Conservation (phyloP, 1,140 invertebrate species). For the Calliopsis andreniformis region DNA sequence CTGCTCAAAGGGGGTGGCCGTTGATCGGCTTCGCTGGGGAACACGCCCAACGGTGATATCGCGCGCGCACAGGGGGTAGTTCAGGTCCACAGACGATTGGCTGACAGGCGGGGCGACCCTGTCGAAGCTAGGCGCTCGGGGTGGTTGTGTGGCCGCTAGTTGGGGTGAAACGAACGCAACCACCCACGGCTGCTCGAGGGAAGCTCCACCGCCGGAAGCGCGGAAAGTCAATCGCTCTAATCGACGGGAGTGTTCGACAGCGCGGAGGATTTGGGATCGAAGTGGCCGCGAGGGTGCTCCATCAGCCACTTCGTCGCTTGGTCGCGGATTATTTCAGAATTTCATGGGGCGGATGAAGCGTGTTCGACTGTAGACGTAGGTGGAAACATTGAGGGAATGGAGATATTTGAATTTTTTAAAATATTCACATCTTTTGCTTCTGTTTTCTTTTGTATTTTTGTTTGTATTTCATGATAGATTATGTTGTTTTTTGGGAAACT, state of each 20-base stretch:
- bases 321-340: background rate
- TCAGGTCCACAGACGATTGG: conserved; percentile 64
- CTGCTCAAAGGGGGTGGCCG: conserved; percentile 41
- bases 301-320: conserved; percentile 1
- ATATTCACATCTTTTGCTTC: background rate
- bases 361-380: background rate
- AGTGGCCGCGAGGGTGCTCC: background rate
- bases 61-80: conserved; percentile 42
- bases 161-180: conserved; percentile 41
- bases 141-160: conserved; percentile 26
- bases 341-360: background rate
- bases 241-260: conserved; percentile 11
- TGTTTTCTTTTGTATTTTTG: too few relatives aligned
- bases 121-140: conserved; percentile 54
- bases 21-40: conserved; percentile 49
- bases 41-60: conserved; percentile 49
- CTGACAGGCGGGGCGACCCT: conserved; percentile 65
- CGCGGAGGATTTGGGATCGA: background rate
- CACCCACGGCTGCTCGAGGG: conserved; percentile 29
- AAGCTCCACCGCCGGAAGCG: conserved; percentile 37
- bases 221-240: conserved; percentile 69
- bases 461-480: too few relatives aligned
- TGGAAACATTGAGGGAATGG: background rate
- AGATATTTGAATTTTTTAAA: too few relatives aligned
- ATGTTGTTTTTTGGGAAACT: too few relatives aligned